Conservation (phyloP, 2,797 vertebrate species). For the Remorina albescens region DNA sequence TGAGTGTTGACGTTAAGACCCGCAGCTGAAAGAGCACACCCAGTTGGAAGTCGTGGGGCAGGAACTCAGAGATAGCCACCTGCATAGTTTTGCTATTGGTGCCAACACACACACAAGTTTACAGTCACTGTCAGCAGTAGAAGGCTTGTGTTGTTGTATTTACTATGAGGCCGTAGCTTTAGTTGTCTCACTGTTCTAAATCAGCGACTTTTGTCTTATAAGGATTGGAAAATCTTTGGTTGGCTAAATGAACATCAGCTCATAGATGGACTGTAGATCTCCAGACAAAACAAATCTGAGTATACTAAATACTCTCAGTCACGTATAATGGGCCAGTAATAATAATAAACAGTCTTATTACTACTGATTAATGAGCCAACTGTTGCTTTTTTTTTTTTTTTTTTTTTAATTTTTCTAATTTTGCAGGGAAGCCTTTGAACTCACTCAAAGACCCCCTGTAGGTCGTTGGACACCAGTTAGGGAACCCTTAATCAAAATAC, state of each 20-base stretch:
- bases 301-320: no score
- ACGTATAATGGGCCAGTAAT: neutral
- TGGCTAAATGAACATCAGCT: neutral
- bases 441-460: constrained; percentile 8
- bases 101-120: neutral
- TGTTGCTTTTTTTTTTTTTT: no score
- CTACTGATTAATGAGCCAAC: neutral
- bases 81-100: neutral
- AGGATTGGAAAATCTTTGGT: neutral
- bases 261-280: neutral
- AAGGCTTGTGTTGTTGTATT: neutral
- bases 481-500: constrained; percentile 20
- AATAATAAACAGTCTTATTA: neutral
- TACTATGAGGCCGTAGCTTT: neutral
- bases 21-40: constrained; percentile 2
- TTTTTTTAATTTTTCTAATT: neutral
- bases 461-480: neutral
- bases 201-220: neutral
- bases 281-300: neutral
- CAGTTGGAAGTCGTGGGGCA: constrained; percentile 5
- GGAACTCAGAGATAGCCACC: neutral
- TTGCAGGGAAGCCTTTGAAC: constrained; percentile 2
- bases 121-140: neutral
- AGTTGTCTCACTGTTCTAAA: neutral
- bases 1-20: constrained; percentile 7